Base-by-base conservation (phyloP, 2,888 invertebrate species). In the Limnephilus rhombicus region DNA sequence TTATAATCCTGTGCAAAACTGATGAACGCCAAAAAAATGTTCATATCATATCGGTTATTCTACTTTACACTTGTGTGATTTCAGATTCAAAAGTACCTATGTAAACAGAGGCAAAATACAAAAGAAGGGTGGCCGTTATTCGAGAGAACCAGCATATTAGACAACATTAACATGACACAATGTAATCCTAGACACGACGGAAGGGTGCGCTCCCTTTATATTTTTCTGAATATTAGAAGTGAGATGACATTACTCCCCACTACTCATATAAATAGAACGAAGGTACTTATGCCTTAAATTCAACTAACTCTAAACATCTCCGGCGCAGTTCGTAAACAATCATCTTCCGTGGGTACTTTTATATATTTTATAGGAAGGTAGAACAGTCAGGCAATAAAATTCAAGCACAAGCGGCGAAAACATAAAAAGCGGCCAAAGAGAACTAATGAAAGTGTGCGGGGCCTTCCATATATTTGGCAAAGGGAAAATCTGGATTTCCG, bases 321-420 rank as follows among this genome's bases (percentile, higher is more conserved):
- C 37, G 49, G 29, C n/a, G 15, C 49, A 49, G 86, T 86, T 45
- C 45, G n/a, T 86, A 49, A 37, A 85, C 86, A 86, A 86, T 86
- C 86, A 86, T 86, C 45, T 49, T 86, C n/a, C 49, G 86, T 45
- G 49, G 9, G 68, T n/a, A n/a, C 45, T 86, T 86, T 86, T 31
- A 86, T 86, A 86, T 86, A 86, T 86, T 86, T 86, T 86, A 86
- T 86, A 45, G 86, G 86, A 86, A 86, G 86, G 86, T 86, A 49
- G 49, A 29, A 49, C 29, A n/a, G 45, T 86, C 29, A 37, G 41
- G 86, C 86, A 45, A 86, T 86, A 86, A 86, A 86, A n/a, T 45
- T 86, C 49, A 86, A 86, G 45, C 45, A 37, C 49, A 86, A 45
- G n/a, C 45, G 86, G 45, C 49, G 15, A 45, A 49, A 86, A n/a